Conservation (phyloP, 2,797 vertebrate genomes). For the Centroberyx gerrardi region DNA sequence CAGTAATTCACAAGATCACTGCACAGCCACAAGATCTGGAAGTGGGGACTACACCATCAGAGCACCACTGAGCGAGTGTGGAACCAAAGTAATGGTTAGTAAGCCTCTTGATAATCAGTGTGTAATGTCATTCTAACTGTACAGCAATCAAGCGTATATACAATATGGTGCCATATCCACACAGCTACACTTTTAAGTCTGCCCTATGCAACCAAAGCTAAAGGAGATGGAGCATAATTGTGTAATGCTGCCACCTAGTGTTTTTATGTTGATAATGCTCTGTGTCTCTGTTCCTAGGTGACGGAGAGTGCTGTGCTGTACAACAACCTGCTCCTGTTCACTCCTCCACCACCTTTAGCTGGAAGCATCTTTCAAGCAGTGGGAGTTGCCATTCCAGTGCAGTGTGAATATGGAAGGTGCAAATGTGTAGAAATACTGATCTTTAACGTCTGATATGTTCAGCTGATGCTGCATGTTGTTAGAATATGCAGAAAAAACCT, state of each 20-base stretch:
- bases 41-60: constrained; percentile 31
- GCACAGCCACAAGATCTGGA: constrained; percentile 10
- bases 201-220: not conserved
- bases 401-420: constrained; percentile 56
- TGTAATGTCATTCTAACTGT: not conserved
- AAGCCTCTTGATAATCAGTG: not conserved
- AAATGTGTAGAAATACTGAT: not conserved
- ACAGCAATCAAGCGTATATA: not conserved
- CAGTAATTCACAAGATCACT: not conserved
- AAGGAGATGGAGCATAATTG: not conserved
- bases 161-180: too few relatives aligned
- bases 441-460: not conserved
- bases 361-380: not conserved
- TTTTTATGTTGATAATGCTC: not conserved
- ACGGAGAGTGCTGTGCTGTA: constrained; percentile 38
- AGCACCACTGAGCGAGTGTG: constrained; percentile 49
- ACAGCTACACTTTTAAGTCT: too few relatives aligned
- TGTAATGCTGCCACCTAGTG: constrained; percentile 53
- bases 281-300: constrained; percentile 23
- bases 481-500: too few relatives aligned
- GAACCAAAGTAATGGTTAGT: constrained; percentile 39
- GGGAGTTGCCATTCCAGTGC: constrained; percentile 28
- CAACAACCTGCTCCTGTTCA: constrained; percentile 52
- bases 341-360: constrained; percentile 13
- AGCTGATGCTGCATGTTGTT: too few relatives aligned